A percentile compares a stretch with the other conserved stretches of the same genome.
These are phyloP conservation scores for Odontothrips loti DNA, from an alignment of 2,888 invertebrate species.

Conservation along the genomic window DNA sequence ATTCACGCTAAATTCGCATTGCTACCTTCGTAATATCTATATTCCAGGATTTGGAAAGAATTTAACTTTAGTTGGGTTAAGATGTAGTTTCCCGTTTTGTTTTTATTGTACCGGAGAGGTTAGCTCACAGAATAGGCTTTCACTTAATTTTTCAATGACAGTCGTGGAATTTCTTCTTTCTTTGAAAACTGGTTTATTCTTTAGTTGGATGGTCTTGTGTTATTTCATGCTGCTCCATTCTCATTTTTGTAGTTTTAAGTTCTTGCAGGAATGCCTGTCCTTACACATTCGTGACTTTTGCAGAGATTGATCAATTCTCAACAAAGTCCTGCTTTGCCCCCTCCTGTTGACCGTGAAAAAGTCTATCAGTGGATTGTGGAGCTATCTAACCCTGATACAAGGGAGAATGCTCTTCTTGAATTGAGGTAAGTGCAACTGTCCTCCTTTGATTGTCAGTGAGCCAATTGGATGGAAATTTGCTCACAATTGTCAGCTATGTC, in stretches of 20 bases:
- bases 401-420: slow-evolving; percentile 95
- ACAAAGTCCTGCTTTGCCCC: slow-evolving; percentile 67
- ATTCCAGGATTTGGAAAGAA: too few species aligned
- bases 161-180: too few species aligned
- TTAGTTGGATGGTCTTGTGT: background rate
- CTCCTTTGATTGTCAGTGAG: background rate
- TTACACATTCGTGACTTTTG: background rate
- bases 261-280: background rate
- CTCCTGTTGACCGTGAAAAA: slow-evolving; percentile 78
- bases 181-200: background rate
- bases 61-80: background rate
- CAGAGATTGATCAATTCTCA: slow-evolving; percentile 62
- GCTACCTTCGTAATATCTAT: background rate
- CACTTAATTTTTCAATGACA: background rate
- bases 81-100: background rate
- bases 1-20: background rate
- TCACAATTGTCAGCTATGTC: background rate
- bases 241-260: background rate
- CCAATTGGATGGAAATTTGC: background rate
- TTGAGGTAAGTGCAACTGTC: slow-evolving; percentile 59
- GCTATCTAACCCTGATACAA: slow-evolving; percentile 85
- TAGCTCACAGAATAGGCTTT: background rate
- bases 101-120: background rate
- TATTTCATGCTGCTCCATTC: background rate
- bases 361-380: slow-evolving; percentile 90